Evolutionary conservation across 2,113 vertebrate species (phyloP), one percentile per base, ranked within the genome.

Genomic region (Protobothrops flavoviridis): DNA sequence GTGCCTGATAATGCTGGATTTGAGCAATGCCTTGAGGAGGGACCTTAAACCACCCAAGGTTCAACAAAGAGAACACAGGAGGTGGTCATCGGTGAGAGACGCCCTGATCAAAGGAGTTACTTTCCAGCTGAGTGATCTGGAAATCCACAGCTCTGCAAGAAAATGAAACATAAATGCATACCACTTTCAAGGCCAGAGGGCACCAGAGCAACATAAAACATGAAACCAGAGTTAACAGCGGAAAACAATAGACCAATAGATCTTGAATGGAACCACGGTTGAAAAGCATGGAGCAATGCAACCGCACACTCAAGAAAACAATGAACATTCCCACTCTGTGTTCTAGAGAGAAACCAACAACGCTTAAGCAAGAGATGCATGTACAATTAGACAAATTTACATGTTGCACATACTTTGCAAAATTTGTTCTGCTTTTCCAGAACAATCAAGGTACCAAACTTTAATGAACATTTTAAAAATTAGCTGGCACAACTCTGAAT

Each of bases 111-210:
- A 81, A 90, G 85, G 59, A 45, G 43, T 52, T 26, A 17, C 74
- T 33, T 93, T 59, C 69, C 50, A 90, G 88, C 55, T 90, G 89
- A 90, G 56, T 50, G 45, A 87, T 39, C 45, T 5, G 92, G 48
- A 50, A 15, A 43, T 90, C 92, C 89, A 93, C 92, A 55, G 92
- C 81, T 87, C 92, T 93, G 89, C 45, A 93, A 87, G 45, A 11
- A 90, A 61, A 90, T 24, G 43, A 57, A 87, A 33, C 81, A 69
- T n/a, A 87, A 90, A 90, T 53, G n/a, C 56, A 87, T 21, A 39
- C 12, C 8, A 15, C 8, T 93, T 64, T 43, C 8, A 61, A n/a
- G 88, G 88, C n/a, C 89, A 90, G 92, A 90, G 74, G 92, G 56
- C 55, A 90, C 81, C 92, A 90, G 29, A 87, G n/a, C 56, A 90